phyloP scores from a whole-genome alignment of 2,797 vertebrate genomes.

The Clarias laeviceps region DNA sequence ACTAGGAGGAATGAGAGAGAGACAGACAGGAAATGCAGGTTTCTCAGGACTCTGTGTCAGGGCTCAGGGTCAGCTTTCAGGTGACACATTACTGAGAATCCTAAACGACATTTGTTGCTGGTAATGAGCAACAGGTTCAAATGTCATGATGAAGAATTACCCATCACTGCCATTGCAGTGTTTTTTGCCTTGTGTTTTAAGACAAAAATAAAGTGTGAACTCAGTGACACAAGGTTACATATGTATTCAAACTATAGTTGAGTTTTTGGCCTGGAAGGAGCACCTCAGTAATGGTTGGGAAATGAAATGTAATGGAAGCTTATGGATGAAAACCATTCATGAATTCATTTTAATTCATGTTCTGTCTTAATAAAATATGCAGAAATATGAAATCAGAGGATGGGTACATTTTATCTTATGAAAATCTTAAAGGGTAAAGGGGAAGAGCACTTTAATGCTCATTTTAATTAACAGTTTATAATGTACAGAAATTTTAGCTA shows the following conservation, averaged over 20 bases:
- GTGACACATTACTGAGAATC: constrained; percentile 41
- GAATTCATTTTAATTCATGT: neutral
- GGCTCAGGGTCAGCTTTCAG: constrained; percentile 43
- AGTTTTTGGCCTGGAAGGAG: neutral
- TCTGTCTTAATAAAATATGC: neutral
- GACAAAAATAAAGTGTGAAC: neutral
- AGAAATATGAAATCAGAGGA: neutral
- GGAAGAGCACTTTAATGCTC: neutral
- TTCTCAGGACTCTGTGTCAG: constrained; percentile 44
- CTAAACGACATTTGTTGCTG: constrained; percentile 42
- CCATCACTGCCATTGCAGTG: neutral
- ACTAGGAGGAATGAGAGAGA: constrained; percentile 38
- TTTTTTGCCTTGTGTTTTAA: neutral
- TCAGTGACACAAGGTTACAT: neutral
- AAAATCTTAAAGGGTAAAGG: neutral
- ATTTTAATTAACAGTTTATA: neutral
- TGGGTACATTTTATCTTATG: neutral
- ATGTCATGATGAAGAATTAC: constrained; percentile 28
- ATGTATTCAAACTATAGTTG: neutral
- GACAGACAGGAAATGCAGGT: constrained; percentile 51
- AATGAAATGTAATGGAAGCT: neutral
- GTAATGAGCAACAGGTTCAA: constrained; percentile 37
- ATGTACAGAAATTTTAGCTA: too few species aligned
- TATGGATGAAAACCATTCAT: neutral
- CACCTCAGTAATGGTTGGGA: neutral